Percentiles rank a stretch among this genome's conserved stretches.
These are phyloP conservation scores for Emmelina monodactyla DNA, from an alignment of 2,888 invertebrate species.

Conservation along the genomic window DNA sequence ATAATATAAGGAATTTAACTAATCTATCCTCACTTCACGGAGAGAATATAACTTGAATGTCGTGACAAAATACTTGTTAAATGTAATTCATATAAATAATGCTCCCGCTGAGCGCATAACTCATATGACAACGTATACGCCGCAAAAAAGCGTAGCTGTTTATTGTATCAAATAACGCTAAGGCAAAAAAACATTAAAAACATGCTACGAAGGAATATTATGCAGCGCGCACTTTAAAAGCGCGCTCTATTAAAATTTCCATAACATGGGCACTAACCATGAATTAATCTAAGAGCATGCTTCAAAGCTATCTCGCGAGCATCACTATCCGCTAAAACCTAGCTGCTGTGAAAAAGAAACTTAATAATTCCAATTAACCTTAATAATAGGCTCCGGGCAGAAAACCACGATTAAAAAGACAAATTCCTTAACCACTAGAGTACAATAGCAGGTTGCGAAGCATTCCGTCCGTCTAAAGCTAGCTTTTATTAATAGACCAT, in stretches of 20 bases:
- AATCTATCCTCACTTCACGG: too few relatives aligned
- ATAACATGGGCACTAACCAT: constrained; percentile 43
- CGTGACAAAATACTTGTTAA: too few relatives aligned
- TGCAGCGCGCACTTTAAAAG: constrained; percentile 13
- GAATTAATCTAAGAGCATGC: constrained; percentile 50
- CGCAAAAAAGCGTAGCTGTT: not conserved
- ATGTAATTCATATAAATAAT: not conserved
- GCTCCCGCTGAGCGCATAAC: not conserved
- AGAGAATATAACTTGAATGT: too few relatives aligned
- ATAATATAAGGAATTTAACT: too few relatives aligned
- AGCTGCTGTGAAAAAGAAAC: constrained; percentile 49
- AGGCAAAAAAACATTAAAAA: constrained; percentile 3
- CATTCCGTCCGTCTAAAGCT: constrained; percentile 42
- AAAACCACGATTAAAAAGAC: constrained; percentile 62
- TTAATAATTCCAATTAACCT: constrained; percentile 65
- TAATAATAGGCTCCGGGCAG: constrained; percentile 56
- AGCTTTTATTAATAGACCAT: constrained; percentile 58
- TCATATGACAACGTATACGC: not conserved
- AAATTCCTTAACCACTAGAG: constrained; percentile 58
- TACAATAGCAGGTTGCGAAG: constrained; percentile 59
- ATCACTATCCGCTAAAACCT: constrained; percentile 49
- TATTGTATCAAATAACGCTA: constrained; percentile 1
- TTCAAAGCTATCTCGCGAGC: constrained; percentile 40
- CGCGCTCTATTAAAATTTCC: constrained; percentile 43
- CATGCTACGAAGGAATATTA: constrained; percentile 13